A percentile compares a stretch with the other conserved stretches of the same genome.
Conservation (phyloP, 2,113 vertebrate species). For the Alethe castanea region DNA sequence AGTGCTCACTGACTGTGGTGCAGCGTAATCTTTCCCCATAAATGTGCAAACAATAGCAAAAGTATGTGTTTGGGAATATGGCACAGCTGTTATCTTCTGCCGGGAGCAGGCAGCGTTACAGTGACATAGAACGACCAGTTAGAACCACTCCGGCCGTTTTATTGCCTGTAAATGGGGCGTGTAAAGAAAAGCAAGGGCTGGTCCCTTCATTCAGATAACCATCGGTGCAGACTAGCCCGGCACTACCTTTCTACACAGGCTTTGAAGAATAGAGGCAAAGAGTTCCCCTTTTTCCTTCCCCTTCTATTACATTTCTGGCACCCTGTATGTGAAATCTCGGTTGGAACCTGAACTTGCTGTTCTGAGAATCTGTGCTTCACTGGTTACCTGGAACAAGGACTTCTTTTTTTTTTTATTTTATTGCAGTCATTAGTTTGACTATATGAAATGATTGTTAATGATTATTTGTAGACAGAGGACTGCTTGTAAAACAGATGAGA, state of each 20-base stretch:
- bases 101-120: conserved; percentile 29
- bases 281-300: not conserved
- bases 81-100: conserved; percentile 53
- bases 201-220: not conserved
- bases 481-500: not conserved
- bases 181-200: not conserved
- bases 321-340: conserved; percentile 1
- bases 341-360: conserved; percentile 45
- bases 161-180: conserved; percentile 14
- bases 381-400: conserved; percentile 55
- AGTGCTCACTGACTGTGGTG: not conserved
- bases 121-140: conserved; percentile 6
- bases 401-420: not conserved
- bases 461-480: conserved; percentile 7
- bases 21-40: conserved; percentile 16
- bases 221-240: not conserved
- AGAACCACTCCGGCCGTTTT: conserved; percentile 35
- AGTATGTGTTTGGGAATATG: conserved; percentile 55
- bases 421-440: conserved; percentile 57
- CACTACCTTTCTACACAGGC: not conserved
- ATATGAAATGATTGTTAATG: conserved; percentile 60
- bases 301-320: conserved; percentile 27
- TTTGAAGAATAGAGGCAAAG: conserved; percentile 35
- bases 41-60: conserved; percentile 60
- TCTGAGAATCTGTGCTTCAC: conserved; percentile 31